These are phyloP conservation scores for Cebidichthys violaceus DNA, from an alignment of 2,113 vertebrate species.

Conservation along the genomic window DNA sequence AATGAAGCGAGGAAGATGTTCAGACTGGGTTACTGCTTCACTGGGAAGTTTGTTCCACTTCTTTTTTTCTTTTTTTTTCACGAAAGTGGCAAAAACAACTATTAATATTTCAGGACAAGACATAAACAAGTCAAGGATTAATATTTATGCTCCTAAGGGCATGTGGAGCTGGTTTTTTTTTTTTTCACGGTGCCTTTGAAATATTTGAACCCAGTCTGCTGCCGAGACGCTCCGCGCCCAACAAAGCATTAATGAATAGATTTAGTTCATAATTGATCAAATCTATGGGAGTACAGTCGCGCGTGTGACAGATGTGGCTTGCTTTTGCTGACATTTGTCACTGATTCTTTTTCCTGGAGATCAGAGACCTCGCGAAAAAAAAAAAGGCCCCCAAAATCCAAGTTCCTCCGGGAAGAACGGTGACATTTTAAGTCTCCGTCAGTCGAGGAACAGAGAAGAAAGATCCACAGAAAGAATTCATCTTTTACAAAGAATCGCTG, in stretches of 20 bases:
- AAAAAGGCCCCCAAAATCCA: conserved; percentile 8
- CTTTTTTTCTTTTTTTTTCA: conserved; percentile 41
- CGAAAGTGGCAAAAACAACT: conserved; percentile 77
- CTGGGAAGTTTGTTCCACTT: conserved; percentile 77
- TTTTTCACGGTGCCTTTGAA: conserved; percentile 76
- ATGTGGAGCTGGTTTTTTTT: no score
- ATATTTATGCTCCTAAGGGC: conserved; percentile 82
- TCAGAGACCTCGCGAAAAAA: conserved; percentile 33
- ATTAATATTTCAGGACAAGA: conserved; percentile 82
- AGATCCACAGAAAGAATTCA: background rate
- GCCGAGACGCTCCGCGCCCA: conserved; percentile 56
- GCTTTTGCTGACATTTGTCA: conserved; percentile 19
- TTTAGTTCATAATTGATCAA: conserved; percentile 75
- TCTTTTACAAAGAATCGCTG: background rate
- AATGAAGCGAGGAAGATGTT: conserved; percentile 69
- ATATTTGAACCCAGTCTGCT: conserved; percentile 71
- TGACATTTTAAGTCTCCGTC: conserved; percentile 20
- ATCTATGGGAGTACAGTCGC: conserved; percentile 45
- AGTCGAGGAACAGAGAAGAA: conserved; percentile 15
- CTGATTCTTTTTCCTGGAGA: conserved; percentile 50
- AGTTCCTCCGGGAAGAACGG: conserved; percentile 3
- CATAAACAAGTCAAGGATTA: conserved; percentile 82
- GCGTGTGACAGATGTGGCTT: conserved; percentile 37
- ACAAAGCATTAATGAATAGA: conserved; percentile 74
- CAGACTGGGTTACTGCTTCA: conserved; percentile 49